Conservation (phyloP, 2,888 invertebrate species). For the Abrostola tripartita region DNA sequence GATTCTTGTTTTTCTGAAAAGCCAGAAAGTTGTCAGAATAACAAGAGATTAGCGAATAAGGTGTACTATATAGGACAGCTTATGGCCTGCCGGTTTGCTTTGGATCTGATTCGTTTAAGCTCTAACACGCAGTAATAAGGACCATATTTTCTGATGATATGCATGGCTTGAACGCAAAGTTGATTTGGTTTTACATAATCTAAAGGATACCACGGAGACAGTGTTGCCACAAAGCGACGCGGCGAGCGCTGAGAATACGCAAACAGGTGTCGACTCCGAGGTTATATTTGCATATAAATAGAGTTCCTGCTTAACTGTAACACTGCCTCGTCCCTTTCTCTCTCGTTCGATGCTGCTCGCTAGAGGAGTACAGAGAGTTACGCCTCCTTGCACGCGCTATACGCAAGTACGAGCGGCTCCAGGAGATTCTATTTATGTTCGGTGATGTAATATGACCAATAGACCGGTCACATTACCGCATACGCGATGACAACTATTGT, state of each 20-base stretch:
- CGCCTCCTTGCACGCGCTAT: constrained; percentile 80
- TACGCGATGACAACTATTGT: constrained; percentile 66
- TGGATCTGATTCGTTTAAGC: constrained; percentile 27
- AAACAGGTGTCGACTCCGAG: constrained; percentile 88
- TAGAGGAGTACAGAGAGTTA: constrained; percentile 79
- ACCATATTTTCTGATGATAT: constrained; percentile 49
- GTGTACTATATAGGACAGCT: constrained; percentile 51
- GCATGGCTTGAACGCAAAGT: constrained; percentile 56
- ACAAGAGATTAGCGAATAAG: constrained; percentile 58
- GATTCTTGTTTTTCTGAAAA: not conserved
- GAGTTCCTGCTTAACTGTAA: constrained; percentile 89
- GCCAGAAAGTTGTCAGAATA: constrained; percentile 60
- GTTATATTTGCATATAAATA: constrained; percentile 89
- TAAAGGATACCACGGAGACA: constrained; percentile 82
- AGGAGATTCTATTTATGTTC: constrained; percentile 86
- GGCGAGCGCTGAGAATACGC: constrained; percentile 85
- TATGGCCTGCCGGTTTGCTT: constrained; percentile 27
- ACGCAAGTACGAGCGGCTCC: constrained; percentile 78
- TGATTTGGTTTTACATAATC: constrained; percentile 71
- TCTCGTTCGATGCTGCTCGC: constrained; percentile 71
- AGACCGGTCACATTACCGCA: constrained; percentile 71
- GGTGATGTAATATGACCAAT: constrained; percentile 81
- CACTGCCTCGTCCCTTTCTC: constrained; percentile 83
- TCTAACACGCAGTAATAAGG: constrained; percentile 53
- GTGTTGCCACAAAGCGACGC: constrained; percentile 82